Base-by-base conservation (phyloP, 2,113 vertebrate genomes). In the Australoheros scitulus region DNA sequence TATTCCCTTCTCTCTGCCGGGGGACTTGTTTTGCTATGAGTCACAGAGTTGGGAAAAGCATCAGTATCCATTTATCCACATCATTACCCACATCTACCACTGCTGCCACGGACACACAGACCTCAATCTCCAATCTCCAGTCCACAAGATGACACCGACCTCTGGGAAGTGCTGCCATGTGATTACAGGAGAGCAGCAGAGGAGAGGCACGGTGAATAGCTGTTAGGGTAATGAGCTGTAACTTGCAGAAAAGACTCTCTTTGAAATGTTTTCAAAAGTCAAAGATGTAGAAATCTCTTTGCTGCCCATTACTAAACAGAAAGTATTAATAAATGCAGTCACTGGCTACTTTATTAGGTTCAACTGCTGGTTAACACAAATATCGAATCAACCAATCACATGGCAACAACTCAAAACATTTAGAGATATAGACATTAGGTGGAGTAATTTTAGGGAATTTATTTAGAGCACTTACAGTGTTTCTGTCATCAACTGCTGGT, bases 1-100 rank as follows among this genome's bases (percentile, higher is more conserved):
- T 84, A 11, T 11, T 61, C 57, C 24, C 18, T 38, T 13, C 38
- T 5, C 52, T 56, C 52, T 76, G 50, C 50, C 80, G 22, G 61
- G 85, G 74, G 89, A 87, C 41, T 55, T 15, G 22, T 82, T 88
- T 81, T 63, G 77, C 77, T 29, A 5, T 43, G 72, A 88, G 59
- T 7, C 58, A 82, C 68, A 55, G 80, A 78, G 79, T 36, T 72
- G 80, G 85, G 81, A 88, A 82, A 83, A 79, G 65, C 89, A 86
- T 90, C 90, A 79, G 76, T 82, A 84, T 86, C 89, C 84, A 93
- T 92, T 92, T 92, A 86, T 92, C 88, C 91, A 86, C 85, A 87
- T 80, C 89, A 92, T 91, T 93, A 92, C 77, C 75, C 88, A 22
- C 89, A 75, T 88, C 81, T 61, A 60, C 32, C 85, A 20, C 32